Base-by-base conservation (phyloP, 2,888 invertebrate genomes). In the Drosophila neotestacea region DNA sequence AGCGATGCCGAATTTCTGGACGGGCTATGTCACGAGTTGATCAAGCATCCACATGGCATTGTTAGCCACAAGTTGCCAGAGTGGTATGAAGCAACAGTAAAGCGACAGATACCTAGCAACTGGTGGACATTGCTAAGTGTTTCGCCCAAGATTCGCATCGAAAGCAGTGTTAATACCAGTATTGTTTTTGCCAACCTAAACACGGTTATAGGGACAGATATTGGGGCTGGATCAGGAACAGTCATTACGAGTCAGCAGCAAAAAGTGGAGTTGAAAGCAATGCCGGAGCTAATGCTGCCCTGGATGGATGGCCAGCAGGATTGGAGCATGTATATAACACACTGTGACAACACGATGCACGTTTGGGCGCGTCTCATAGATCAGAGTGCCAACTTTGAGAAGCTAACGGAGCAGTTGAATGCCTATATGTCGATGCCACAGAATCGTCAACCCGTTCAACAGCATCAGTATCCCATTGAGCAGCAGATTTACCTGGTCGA, bases 301-400 rank as follows among this genome's bases (percentile, higher is more conserved):
- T 84, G 84, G 84, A 84, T 90, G 3, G 92, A 92, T 86, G 68
- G 75, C 0, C 83, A 90, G 36, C 90, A 91, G 64, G 90, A 92
- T 63, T 93, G 93, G 95, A 94, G 94, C 84, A 94, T 95, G 6
- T 94, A 93, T 77, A 93, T 95, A 10, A 95, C 95, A 0, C 93
- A 94, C 39, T 95, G 95, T 6, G 93, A 93, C 54, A 94, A 94
- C 1, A 94, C 95, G 0, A 93, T 94, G 2, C 95, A 95, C 80
- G 93, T 96, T 0, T 96, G 95, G 95, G 94, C 94, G 2, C 93
- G 95, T 61, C 93, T 96, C 6, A 94, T 95, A 70, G 92, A 95
- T 22, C 95, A 95, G 85, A 95, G 94, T 84, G 95, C 93, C 66
- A 91, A 92, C n/a, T 93, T 94, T 65, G 94, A 94, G 83, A 87